phyloP scores from a whole-genome alignment of 1,140 invertebrate species.

The Diorhabda elongata region DNA sequence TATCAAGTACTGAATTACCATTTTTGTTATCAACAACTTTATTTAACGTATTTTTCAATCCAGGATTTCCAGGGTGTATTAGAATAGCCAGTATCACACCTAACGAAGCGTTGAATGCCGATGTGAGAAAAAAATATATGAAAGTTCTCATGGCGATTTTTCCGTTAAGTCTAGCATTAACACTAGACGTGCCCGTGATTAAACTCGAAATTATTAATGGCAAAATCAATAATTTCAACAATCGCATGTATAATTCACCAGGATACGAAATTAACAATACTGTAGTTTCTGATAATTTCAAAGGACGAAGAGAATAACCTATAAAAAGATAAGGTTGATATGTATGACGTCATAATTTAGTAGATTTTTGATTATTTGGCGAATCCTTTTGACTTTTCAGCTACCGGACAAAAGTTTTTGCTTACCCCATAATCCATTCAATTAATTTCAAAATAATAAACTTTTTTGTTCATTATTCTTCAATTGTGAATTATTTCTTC shows the following conservation, averaged over 20 bases:
- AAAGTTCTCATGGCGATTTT: conserved; percentile 76
- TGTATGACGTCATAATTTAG: too few species aligned
- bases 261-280: conserved; percentile 84
- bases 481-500: too few species aligned
- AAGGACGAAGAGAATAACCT: conserved; percentile 70
- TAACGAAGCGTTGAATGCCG: conserved; percentile 73
- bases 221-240: conserved; percentile 83
- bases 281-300: conserved; percentile 64
- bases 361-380: too few species aligned
- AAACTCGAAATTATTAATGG: conserved; percentile 84
- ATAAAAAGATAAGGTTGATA: conserved; percentile 27
- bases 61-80: conserved; percentile 77
- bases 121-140: conserved; percentile 75
- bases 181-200: conserved; percentile 59
- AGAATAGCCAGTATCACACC: conserved; percentile 68
- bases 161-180: conserved; percentile 82
- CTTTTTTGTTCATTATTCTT: too few species aligned
- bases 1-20: conserved; percentile 65
- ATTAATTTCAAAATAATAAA: too few species aligned
- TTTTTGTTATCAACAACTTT: background rate
- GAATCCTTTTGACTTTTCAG: too few species aligned
- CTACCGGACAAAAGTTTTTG: too few species aligned
- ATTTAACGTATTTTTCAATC: conserved; percentile 43
- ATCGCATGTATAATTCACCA: conserved; percentile 84
- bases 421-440: too few species aligned